Percentiles rank a stretch among this genome's conserved stretches.
These are phyloP conservation scores for Oxycera nigricornis DNA, from an alignment of 2,888 invertebrate genomes.

Conservation along the genomic window DNA sequence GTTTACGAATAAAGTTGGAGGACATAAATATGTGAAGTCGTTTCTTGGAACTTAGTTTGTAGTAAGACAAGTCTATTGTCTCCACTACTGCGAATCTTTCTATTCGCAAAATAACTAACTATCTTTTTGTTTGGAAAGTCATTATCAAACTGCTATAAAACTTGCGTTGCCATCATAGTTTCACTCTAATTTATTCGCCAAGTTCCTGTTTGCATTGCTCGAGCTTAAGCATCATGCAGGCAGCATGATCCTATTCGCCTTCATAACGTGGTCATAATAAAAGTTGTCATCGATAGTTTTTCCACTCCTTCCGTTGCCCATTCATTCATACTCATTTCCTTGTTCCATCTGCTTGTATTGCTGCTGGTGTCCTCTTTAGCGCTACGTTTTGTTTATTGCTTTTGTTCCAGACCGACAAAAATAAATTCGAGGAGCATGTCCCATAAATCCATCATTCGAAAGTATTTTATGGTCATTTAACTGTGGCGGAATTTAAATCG, in stretches of 20 bases:
- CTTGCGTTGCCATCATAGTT: conserved; percentile 22
- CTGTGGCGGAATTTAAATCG: conserved; percentile 44
- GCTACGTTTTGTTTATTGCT: not conserved
- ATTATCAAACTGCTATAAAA: conserved; percentile 37
- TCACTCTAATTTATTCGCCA: conserved; percentile 12
- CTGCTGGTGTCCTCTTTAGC: not conserved
- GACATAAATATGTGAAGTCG: no score
- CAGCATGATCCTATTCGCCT: not conserved
- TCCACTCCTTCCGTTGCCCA: not conserved
- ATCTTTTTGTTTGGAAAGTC: conserved; percentile 9
- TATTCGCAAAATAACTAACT: no score
- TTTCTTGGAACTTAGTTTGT: no score
- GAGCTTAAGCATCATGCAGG: not conserved
- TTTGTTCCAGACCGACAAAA: not conserved
- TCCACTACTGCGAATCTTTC: not conserved
- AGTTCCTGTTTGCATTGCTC: conserved; percentile 20
- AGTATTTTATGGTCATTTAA: conserved; percentile 46
- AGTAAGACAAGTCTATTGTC: not conserved
- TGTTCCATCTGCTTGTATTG: not conserved
- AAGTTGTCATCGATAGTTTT: conserved; percentile 35
- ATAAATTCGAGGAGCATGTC: conserved; percentile 28
- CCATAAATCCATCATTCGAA: conserved; percentile 46
- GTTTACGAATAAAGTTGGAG: no score
- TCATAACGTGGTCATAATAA: conserved; percentile 34
- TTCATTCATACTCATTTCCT: conserved; percentile 11